Evolutionary conservation across 2,888 invertebrate species (phyloP).

Genomic region (Watsonalla binaria): DNA sequence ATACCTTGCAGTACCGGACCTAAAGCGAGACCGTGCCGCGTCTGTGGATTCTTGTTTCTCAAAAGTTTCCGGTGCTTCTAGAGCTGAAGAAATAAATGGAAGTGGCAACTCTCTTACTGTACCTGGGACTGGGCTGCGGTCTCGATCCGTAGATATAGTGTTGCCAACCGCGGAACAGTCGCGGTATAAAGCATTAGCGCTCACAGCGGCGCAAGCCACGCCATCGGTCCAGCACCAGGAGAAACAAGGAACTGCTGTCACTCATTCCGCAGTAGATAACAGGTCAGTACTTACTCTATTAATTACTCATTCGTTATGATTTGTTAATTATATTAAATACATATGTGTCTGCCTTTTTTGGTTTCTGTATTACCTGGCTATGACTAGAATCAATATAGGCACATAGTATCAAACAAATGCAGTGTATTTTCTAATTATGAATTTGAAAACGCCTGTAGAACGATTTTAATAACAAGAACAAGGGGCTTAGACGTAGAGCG

Average conservation of each 20-base stretch:
- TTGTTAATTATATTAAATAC: constrained; percentile 13
- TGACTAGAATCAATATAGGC: no score
- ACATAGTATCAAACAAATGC: no score
- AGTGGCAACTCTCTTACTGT: constrained; percentile 81
- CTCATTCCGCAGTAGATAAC: constrained; percentile 36
- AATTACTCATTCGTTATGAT: constrained; percentile 12
- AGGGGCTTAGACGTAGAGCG: background rate
- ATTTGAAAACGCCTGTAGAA: background rate
- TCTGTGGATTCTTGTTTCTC: constrained; percentile 93
- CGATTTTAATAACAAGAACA: background rate
- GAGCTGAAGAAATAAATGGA: constrained; percentile 84
- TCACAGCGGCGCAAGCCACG: constrained; percentile 76
- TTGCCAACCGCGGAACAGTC: constrained; percentile 91
- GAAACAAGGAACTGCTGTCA: constrained; percentile 32
- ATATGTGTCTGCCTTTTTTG: constrained; percentile 21
- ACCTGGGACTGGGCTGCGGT: constrained; percentile 85
- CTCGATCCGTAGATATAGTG: constrained; percentile 92
- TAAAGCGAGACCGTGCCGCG: constrained; percentile 90
- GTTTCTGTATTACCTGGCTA: constrained; percentile 5
- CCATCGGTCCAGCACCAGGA: constrained; percentile 35
- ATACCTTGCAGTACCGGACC: constrained; percentile 88
- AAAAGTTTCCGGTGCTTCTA: constrained; percentile 84
- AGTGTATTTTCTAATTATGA: no score
- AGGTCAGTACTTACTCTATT: constrained; percentile 50
- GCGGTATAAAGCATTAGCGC: constrained; percentile 89